phyloP scores from a whole-genome alignment of 2,797 vertebrate genomes.

The Prionace glauca region DNA sequence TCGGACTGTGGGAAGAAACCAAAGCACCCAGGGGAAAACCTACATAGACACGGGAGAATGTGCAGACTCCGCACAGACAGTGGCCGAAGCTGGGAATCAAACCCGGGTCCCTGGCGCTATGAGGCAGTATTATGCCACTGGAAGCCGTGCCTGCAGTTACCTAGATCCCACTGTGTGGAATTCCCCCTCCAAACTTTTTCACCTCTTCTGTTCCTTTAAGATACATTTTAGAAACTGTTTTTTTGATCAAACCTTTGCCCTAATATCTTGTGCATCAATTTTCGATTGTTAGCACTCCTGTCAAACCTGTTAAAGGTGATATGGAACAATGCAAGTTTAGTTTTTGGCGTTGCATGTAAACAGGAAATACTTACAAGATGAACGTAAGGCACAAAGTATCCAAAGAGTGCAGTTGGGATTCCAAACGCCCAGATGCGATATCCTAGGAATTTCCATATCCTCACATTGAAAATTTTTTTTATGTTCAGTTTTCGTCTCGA shows the following conservation, averaged over 20 bases:
- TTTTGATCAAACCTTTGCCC: background rate
- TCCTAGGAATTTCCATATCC: slow-evolving; percentile 77
- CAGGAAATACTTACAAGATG: slow-evolving; percentile 75
- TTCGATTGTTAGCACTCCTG: background rate
- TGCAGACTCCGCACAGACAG: too few species aligned
- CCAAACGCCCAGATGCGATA: slow-evolving; percentile 91
- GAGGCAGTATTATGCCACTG: background rate
- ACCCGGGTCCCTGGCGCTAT: too few species aligned
- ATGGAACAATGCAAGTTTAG: background rate
- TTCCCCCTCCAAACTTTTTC: too few species aligned
- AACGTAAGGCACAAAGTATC: slow-evolving; percentile 95
- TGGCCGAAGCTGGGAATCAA: too few species aligned
- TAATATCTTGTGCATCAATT: background rate
- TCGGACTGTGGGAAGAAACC: too few species aligned
- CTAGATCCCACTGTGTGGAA: background rate
- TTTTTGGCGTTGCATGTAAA: background rate
- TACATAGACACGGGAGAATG: too few species aligned
- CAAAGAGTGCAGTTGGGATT: slow-evolving; percentile 84
- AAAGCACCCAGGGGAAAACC: too few species aligned
- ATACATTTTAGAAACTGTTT: background rate
- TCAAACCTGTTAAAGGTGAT: background rate
- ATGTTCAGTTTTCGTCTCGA: slow-evolving; percentile 36
- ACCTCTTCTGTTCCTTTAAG: too few species aligned
- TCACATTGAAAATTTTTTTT: slow-evolving; percentile 73
- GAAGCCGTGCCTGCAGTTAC: background rate